Conservation (phyloP, 2,797 vertebrate species). For the Bryconaethiops microstoma region DNA sequence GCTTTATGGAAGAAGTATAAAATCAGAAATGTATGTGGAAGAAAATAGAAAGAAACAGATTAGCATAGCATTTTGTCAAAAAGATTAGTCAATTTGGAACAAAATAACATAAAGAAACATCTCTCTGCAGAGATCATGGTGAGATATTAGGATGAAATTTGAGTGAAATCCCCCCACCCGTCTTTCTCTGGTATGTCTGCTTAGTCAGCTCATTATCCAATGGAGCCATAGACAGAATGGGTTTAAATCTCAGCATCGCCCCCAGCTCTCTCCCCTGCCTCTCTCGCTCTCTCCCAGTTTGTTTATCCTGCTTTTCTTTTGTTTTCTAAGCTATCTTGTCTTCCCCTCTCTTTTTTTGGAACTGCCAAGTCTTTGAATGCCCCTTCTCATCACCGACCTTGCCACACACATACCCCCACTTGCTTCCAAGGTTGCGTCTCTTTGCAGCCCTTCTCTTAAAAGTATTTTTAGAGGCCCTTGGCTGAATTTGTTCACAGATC, state of each 20-base stretch:
- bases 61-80: background rate
- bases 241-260: slow-evolving; percentile 77
- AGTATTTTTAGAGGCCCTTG: slow-evolving; percentile 25
- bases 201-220: slow-evolving; percentile 80
- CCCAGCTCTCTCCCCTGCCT: slow-evolving; percentile 32
- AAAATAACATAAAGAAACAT: background rate
- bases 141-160: background rate
- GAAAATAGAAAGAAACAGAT: background rate
- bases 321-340: slow-evolving; percentile 43
- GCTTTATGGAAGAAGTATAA: background rate
- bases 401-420: slow-evolving; percentile 9
- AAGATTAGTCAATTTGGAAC: slow-evolving; percentile 15
- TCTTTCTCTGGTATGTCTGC: slow-evolving; percentile 55
- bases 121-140: background rate
- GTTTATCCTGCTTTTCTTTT: slow-evolving; percentile 48
- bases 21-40: background rate
- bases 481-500: slow-evolving; percentile 26
- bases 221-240: slow-evolving; percentile 77
- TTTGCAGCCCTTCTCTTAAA: slow-evolving; percentile 34
- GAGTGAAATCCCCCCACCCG: background rate
- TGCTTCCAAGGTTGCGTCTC: slow-evolving; percentile 19
- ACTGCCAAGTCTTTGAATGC: slow-evolving; percentile 41
- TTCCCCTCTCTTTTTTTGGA: slow-evolving; percentile 17
- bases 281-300: slow-evolving; percentile 37
- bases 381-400: slow-evolving; percentile 21